A percentile compares a stretch with the other conserved stretches of the same genome.
phyloP scores from a whole-genome alignment of 2,113 vertebrate species.

The Labeo catla region DNA sequence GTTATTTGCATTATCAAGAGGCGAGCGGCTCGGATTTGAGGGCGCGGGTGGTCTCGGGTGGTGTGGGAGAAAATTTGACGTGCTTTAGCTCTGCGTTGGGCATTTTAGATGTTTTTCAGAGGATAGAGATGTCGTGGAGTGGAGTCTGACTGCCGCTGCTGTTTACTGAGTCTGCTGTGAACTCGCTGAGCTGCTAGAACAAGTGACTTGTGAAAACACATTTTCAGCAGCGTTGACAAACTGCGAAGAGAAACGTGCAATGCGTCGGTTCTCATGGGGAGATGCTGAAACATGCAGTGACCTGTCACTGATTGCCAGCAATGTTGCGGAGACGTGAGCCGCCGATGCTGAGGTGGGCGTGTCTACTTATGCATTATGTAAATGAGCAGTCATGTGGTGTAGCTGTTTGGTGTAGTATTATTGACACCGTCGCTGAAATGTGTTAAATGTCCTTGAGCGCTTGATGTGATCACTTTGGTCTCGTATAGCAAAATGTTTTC shows the following conservation, averaged over 20 bases:
- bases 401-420: background rate
- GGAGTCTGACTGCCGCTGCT: background rate
- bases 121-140: background rate
- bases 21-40: background rate
- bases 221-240: slow-evolving; percentile 12
- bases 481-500: too few relatives aligned
- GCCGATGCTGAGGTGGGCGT: background rate
- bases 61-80: background rate
- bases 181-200: background rate
- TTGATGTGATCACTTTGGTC: too few relatives aligned
- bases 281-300: background rate
- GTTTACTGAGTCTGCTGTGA: background rate
- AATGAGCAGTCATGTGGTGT: background rate
- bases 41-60: background rate
- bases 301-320: background rate
- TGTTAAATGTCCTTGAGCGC: too few relatives aligned
- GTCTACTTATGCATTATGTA: background rate
- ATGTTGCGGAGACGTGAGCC: background rate
- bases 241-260: background rate
- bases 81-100: background rate
- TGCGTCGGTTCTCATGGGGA: background rate
- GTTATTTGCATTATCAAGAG: background rate
- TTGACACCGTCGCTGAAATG: background rate
- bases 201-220: slow-evolving; percentile 28
- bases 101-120: background rate